Evolutionary conservation across 1,140 invertebrate species (phyloP), one percentile per base, ranked within the genome.

Genomic region (Batillaria attramentaria): DNA sequence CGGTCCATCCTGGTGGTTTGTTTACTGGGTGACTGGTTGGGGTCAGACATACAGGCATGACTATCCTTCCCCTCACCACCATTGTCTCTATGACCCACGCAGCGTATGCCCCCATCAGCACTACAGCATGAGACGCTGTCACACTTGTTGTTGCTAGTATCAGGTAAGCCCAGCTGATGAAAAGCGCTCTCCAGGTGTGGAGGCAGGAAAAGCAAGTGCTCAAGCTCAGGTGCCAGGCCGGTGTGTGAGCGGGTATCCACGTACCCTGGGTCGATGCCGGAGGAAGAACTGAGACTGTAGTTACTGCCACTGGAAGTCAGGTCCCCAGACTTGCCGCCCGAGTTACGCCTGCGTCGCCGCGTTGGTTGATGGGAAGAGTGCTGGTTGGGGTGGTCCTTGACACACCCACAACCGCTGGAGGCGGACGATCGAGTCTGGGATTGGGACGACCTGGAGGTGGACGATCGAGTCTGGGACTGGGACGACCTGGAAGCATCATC

Each of bases 161-260:
- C 33, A 10, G 33, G 43, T 24, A 74, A 28, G 16, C 73, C 69
- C 28, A 75, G 33, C 73, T 41, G 54, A 8, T n/a, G 20, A n/a
- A 54, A 57, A 20, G 69, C 79, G 41, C 81, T 82, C 72, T 87
- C 87, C 18, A 87, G 80, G 79, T 89, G 87, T 18, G 87, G 87
- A 68, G 87, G 87, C 43, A 83, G 85, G 70, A 89, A 89, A 33
- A 89, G 81, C 5, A 89, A 72, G n/a, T 86, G 77, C 66, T 89
- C 87, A 77, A 89, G 83, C 77, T 89, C 86, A 79, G 68, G 79
- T 42, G 72, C 68, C 79, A 79, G 65, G 13, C 72, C 68, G 20
- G 68, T 57, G 39, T 79, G 82, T 39, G 82, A 79, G 41, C 86
- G 79, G 16, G 79, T 80, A 24, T 88, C 86, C 66, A 83, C 78